Evolutionary conservation across 2,888 invertebrate genomes (phyloP), one percentile per base, ranked within the genome.

Genomic region (Aphidoletes aphidimyza): DNA sequence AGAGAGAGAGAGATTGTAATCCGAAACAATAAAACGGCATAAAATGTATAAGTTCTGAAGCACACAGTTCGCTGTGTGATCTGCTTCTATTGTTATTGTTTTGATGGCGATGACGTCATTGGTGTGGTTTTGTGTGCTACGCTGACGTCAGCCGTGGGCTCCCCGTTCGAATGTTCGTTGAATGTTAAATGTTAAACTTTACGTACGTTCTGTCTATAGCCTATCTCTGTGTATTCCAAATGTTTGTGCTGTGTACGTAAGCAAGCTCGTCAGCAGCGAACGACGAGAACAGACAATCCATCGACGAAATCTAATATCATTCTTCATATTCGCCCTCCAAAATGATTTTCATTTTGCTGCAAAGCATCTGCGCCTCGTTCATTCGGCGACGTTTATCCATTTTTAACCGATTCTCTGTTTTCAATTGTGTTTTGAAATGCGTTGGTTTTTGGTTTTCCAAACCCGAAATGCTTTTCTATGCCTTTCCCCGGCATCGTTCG

Each of bases 21-120:
- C n/a, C 5, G 22, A 3, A 54, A 14, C 54, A 22, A 19, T 19
- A 14, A 47, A 47, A 19, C 9, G 22, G n/a, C 2, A 54, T 54
- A 54, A 54, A 6, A 54, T 22, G 14, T 22, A 22, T 5, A n/a
- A 14, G 6, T 9, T 22, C 54, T 22, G 22, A n/a, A n/a, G 22
- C n/a, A 54, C 1, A 22, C 2, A 54, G 9, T 22, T 54, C 22
- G 2, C 30, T 30, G 22, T 30, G 26, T 6, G 34, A 69, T 69
- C 30, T 34, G 69, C n/a, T n/a, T 69, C 69, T 69, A 69, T 69
- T 69, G 69, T 69, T 69, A 69, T 69, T 69, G 69, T 69, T n/a
- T n/a, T 69, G 69, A 69, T 30, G n/a, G 69, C 69, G 69, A 69
- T 69, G 69, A 69, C 69, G 69, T 69, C 69, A 69, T 69, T 69